Base-by-base conservation (phyloP, 2,113 vertebrate species). In the Carassius auratus region DNA sequence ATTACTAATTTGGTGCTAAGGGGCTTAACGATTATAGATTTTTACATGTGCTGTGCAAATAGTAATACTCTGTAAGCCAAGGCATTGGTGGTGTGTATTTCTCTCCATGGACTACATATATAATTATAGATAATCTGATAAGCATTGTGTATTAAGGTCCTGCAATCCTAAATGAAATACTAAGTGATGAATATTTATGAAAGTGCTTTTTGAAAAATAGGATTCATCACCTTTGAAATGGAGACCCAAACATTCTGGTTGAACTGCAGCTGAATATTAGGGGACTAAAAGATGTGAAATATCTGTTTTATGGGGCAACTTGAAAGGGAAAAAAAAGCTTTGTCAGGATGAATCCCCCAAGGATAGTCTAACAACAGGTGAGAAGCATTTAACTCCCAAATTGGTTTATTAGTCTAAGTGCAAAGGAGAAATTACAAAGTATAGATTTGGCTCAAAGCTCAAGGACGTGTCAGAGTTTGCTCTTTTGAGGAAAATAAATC, bases 361-460 rank as follows among this genome's bases (percentile, higher is more conserved):
- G 57, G 85, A 61, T 26, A 36, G 69, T 78, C 71, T 85, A 45
- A 78, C 73, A 82, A 45, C 73, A 82, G 73, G 85, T 87, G 88
- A 87, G 85, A 86, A 88, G 6, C 26, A 59, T 84, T 84, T 86
- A 52, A 73, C 83, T 84, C 81, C 84, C 76, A 86, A 86, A 85
- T 83, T 87, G 88, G 83, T 85, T 87, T 87, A 88, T 86, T 86
- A 74, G 76, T 79, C 19, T 21, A 57, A 85, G 84, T 85, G 62
- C 80, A 87, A 85, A 21, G 66, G 45, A 69, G 36, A 73, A 59
- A 71, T 61, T 48, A 82, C 61, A 85, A 33, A 86, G 77, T 59
- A 55, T 84, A 42, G 69, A 88, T 86, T 86, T 81, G 55, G 83
- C 85, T 89, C 71, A 89, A 87, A 87, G 88, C 85, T 85, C 83